phyloP scores from a whole-genome alignment of 2,888 invertebrate genomes.

The Cantharis rustica region DNA sequence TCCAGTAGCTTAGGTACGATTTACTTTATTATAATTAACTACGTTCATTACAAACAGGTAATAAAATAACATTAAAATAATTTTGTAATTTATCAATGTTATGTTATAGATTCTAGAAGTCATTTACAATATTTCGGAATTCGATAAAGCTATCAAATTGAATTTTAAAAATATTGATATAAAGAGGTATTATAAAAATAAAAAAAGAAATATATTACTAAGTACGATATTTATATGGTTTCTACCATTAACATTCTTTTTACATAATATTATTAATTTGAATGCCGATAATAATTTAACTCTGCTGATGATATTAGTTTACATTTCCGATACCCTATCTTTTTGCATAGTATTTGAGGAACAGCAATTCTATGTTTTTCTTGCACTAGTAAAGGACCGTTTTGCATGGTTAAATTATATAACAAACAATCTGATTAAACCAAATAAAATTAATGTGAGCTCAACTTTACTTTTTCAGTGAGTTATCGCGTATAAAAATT shows the following conservation, averaged over 20 bases:
- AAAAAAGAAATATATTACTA: background rate
- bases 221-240: background rate
- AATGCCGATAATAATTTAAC: background rate
- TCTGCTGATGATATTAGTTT: background rate
- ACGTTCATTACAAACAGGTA: background rate
- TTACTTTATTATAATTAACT: background rate
- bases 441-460: background rate
- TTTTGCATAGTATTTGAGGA: background rate
- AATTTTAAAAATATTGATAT: background rate
- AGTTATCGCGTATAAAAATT: background rate
- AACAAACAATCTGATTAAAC: background rate
- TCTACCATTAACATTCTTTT: background rate
- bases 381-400: background rate
- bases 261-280: too few relatives aligned
- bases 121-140: background rate
- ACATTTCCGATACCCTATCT: background rate
- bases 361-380: slow-evolving; percentile 8
- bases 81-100: background rate
- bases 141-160: background rate
- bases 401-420: slow-evolving; percentile 11
- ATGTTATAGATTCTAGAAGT: slow-evolving; percentile 7
- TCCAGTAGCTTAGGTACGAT: background rate
- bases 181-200: background rate
- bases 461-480: background rate
- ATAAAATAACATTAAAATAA: background rate